phyloP scores from a whole-genome alignment of 2,113 vertebrate genomes.

The Neodon shergylaensis region DNA sequence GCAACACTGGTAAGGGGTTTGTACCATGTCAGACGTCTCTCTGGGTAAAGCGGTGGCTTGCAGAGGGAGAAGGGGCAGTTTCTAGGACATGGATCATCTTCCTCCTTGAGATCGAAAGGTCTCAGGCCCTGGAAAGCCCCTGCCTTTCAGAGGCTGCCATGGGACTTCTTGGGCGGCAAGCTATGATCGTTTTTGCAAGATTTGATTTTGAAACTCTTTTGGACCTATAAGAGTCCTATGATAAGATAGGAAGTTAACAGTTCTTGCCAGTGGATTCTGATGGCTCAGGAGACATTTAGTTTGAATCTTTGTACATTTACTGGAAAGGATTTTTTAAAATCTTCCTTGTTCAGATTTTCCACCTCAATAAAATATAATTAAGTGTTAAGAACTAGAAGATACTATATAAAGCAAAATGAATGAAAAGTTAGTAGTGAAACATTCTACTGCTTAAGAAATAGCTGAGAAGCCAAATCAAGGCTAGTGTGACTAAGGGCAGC shows the following conservation, averaged over 20 bases:
- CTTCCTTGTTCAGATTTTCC: neutral
- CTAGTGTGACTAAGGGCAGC: neutral
- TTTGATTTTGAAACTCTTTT: constrained; percentile 1
- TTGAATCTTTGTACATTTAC: constrained; percentile 38
- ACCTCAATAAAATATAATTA: constrained; percentile 39
- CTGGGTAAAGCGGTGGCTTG: neutral
- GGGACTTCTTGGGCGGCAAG: neutral
- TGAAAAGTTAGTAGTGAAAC: constrained; percentile 30
- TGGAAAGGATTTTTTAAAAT: neutral
- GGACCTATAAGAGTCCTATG: neutral
- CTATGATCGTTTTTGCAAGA: neutral
- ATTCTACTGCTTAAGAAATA: constrained; percentile 39
- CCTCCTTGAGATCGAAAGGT: neutral
- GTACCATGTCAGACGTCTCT: neutral
- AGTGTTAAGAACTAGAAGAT: constrained; percentile 24
- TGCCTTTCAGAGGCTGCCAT: constrained; percentile 5
- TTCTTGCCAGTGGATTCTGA: neutral
- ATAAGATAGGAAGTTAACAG: neutral
- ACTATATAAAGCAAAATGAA: constrained; percentile 10
- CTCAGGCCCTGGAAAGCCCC: neutral
- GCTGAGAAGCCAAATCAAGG: constrained; percentile 20
- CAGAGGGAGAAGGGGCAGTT: neutral
- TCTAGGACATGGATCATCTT: neutral
- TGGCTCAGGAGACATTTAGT: neutral
- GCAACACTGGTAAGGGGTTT: neutral